Evolutionary conservation across 2,113 vertebrate species (phyloP), one percentile per base, ranked within the genome.

Genomic region (Cyphomyrus plagiostoma): DNA sequence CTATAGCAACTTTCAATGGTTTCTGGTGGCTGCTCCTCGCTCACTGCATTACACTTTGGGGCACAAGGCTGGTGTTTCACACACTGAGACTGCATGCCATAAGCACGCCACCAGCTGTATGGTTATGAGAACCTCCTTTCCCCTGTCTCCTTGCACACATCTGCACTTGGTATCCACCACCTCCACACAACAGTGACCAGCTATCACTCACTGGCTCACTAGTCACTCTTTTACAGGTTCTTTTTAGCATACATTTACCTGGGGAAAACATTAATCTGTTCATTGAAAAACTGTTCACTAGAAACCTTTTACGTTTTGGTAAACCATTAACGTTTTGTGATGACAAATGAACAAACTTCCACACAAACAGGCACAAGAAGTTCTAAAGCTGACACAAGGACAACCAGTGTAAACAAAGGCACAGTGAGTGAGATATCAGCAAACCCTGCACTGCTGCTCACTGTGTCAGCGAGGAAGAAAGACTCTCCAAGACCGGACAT

Each of bases 321-420:
- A 46, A 62, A 88, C 39, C 87, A 88, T 88, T 88, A 88, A 88
- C 87, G 26, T 45, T 26, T 88, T 42, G 19, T 88, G 52, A 42
- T 1, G 21, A 45, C 86, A 42, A 52, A 88, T 13, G 9, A 82
- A 82, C 19, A 50, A n/a, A 2, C 48, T 80, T 30, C 58, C 45
- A 39, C 45, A 82, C 62, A 89, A 80, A 89, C 70, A 53, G 49
- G 88, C 17, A 82, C 19, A 62, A 66, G 86, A 6, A 50, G 11
- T 5, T 3, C 23, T 56, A 80, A 88, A 77, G 35, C 62, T 3
- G 42, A 46, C 17, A 42, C 19, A 50, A 58, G 35, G 87, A 52
- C 62, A 82, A 4, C 70, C 26, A 39, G 48, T 35, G 30, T 46
- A 82, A 52, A 80, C 58, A 49, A 66, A 35, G 74, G 19, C n/a